phyloP scores from a whole-genome alignment of 2,888 invertebrate species.

The Melanotus villosus region DNA sequence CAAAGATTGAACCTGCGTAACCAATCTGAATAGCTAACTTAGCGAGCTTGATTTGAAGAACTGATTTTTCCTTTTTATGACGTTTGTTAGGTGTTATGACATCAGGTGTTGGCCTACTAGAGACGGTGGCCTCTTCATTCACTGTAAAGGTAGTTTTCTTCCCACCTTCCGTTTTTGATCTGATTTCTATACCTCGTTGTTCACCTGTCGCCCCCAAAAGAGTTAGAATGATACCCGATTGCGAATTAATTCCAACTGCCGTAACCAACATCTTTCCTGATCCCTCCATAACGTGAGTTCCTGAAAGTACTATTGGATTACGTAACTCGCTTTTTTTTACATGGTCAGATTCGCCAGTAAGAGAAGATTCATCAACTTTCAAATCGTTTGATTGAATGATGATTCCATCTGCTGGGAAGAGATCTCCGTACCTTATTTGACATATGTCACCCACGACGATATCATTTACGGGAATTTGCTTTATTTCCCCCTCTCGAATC shows the following conservation, averaged over 20 bases:
- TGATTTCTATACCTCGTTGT: slow-evolving; percentile 91
- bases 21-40: slow-evolving; percentile 99
- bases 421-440: slow-evolving; percentile 96
- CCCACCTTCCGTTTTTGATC: slow-evolving; percentile 96
- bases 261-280: slow-evolving; percentile 99
- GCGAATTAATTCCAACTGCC: slow-evolving; percentile 98
- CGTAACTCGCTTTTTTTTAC: slow-evolving; percentile 95
- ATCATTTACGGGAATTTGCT: slow-evolving; percentile 96
- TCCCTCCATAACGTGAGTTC: slow-evolving; percentile 99
- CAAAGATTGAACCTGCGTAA: slow-evolving; percentile 95
- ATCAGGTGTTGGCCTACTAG: slow-evolving; percentile 71
- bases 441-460: slow-evolving; percentile 99
- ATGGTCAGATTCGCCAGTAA: slow-evolving; percentile 99
- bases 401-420: slow-evolving; percentile 97
- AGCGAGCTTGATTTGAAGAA: slow-evolving; percentile 97
- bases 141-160: slow-evolving; percentile 63
- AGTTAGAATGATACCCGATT: slow-evolving; percentile 75
- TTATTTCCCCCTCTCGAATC: slow-evolving; percentile 91
- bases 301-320: slow-evolving; percentile 91
- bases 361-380: slow-evolving; percentile 93
- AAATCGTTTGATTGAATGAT: slow-evolving; percentile 99
- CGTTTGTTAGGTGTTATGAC: slow-evolving; percentile 68
- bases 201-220: slow-evolving; percentile 85
- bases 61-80: slow-evolving; percentile 96
- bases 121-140: slow-evolving; percentile 73